A percentile compares a stretch with the other conserved stretches of the same genome.
These are phyloP conservation scores for Chymomyza fuscimana DNA, from an alignment of 2,888 invertebrate genomes.

Conservation along the genomic window DNA sequence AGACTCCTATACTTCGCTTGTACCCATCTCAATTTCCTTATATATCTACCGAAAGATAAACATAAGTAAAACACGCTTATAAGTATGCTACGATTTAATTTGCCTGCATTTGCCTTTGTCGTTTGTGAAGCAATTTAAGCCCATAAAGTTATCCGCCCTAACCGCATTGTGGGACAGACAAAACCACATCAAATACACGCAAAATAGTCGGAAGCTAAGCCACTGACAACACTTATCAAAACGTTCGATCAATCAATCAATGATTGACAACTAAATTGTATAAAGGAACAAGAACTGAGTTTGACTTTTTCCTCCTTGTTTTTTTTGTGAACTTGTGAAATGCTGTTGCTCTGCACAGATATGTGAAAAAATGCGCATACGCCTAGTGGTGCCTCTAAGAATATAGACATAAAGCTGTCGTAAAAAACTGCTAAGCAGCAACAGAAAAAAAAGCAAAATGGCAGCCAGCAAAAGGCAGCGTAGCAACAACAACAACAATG, in stretches of 20 bases:
- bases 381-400: slow-evolving; percentile 42
- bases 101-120: background rate
- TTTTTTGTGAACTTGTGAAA: background rate
- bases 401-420: slow-evolving; percentile 42
- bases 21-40: background rate
- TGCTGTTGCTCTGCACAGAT: background rate
- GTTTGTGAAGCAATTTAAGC: background rate
- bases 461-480: slow-evolving; percentile 37
- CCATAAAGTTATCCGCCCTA: background rate
- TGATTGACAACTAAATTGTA: slow-evolving; percentile 65
- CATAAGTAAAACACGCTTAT: background rate
- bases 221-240: slow-evolving; percentile 69
- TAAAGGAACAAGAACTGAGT: slow-evolving; percentile 24
- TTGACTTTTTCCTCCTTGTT: background rate
- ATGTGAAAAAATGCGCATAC: slow-evolving; percentile 54
- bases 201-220: slow-evolving; percentile 33
- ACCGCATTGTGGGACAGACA: background rate
- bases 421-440: slow-evolving; percentile 53
- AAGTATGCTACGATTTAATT: slow-evolving; percentile 7
- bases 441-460: slow-evolving; percentile 21
- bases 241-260: slow-evolving; percentile 71
- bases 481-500: slow-evolving; percentile 20
- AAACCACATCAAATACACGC: background rate
- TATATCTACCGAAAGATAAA: background rate
- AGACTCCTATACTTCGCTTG: no score